Evolutionary conservation across 2,113 vertebrate genomes (phyloP).

Genomic region (Chloroceryle aenea): DNA sequence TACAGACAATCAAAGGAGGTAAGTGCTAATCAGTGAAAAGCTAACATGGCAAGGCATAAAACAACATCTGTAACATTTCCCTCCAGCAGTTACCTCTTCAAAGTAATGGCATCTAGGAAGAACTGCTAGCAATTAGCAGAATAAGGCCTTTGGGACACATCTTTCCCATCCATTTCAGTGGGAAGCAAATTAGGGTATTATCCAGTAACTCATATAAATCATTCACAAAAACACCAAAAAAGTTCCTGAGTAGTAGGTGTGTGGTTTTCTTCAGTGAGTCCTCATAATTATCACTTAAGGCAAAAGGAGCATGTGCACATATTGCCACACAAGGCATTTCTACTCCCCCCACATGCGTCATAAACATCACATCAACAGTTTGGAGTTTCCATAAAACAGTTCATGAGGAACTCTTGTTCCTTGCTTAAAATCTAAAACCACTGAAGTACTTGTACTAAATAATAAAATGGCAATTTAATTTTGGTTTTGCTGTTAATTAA

Average conservation of each 20-base stretch:
- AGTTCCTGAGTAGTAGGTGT: neutral
- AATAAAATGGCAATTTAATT: neutral
- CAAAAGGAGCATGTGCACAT: neutral
- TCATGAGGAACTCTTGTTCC: neutral
- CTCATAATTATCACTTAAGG: neutral
- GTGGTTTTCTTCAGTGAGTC: neutral
- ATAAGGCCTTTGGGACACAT: neutral
- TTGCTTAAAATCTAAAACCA: neutral
- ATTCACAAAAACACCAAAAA: neutral
- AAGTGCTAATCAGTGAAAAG: neutral
- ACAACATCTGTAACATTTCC: neutral
- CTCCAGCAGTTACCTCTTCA: neutral
- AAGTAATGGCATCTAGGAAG: neutral
- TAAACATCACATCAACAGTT: neutral
- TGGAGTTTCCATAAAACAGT: neutral
- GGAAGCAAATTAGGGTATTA: neutral
- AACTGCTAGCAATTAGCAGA: neutral
- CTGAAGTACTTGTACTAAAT: neutral
- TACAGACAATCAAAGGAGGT: neutral
- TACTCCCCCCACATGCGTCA: neutral
- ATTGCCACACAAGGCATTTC: neutral
- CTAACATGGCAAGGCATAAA: neutral
- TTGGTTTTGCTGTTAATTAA: conserved; percentile 6
- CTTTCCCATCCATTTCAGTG: neutral
- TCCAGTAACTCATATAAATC: neutral